Evolutionary conservation across 2,888 invertebrate species (phyloP).

Genomic region (Laothoe populi): DNA sequence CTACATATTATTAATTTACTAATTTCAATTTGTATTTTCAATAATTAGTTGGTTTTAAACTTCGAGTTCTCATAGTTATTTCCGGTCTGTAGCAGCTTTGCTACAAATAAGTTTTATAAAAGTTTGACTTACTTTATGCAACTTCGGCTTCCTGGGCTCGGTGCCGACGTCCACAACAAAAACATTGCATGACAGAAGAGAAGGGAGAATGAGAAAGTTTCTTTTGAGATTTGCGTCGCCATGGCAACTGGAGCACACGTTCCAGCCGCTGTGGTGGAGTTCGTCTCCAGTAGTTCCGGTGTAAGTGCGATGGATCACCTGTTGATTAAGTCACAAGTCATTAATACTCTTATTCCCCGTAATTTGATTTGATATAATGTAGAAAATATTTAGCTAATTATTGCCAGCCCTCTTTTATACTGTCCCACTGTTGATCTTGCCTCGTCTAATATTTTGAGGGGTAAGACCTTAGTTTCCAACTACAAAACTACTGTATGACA

Average conservation of each 20-base stretch:
- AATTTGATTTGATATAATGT: too few species aligned
- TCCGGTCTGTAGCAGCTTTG: neutral
- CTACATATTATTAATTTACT: too few species aligned
- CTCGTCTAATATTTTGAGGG: too few species aligned
- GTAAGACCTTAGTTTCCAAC: too few species aligned
- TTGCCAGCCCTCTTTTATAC: too few species aligned
- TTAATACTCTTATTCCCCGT: neutral
- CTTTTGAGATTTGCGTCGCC: constrained; percentile 84
- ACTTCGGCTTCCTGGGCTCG: constrained; percentile 88
- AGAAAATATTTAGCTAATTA: too few species aligned
- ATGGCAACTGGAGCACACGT: constrained; percentile 97
- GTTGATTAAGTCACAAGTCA: constrained; percentile 26
- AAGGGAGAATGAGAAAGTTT: constrained; percentile 93
- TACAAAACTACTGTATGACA: too few species aligned
- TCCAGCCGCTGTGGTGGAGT: constrained; percentile 98
- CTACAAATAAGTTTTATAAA: neutral
- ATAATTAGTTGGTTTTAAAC: neutral
- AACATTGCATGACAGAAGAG: constrained; percentile 91
- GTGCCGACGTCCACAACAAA: constrained; percentile 93
- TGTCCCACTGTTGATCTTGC: too few species aligned
- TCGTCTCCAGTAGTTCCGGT: constrained; percentile 93
- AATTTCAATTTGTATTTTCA: neutral
- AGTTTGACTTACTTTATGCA: constrained; percentile 86
- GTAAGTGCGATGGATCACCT: constrained; percentile 95
- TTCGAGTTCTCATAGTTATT: neutral